A percentile compares a stretch with the other conserved stretches of the same genome.
phyloP scores from a whole-genome alignment of 2,113 vertebrate species.

The Prionailurus bengalensis region DNA sequence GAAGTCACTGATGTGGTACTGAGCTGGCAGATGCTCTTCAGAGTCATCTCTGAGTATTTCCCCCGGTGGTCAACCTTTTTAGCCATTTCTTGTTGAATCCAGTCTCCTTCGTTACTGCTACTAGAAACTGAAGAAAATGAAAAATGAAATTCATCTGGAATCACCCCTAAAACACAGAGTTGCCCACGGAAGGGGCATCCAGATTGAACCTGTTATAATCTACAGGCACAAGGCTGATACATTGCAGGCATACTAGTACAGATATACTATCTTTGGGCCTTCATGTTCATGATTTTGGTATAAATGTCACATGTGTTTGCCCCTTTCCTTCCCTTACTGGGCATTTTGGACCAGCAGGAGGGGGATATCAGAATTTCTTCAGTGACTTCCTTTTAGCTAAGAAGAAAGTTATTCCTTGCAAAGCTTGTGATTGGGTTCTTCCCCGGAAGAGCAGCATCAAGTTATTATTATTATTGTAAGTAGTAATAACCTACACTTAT shows the following conservation, averaged over 20 bases:
- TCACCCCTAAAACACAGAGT: background rate
- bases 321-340: background rate
- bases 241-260: background rate
- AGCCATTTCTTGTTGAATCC: background rate
- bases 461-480: background rate
- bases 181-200: background rate
- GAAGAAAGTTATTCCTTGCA: background rate
- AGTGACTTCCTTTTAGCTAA: background rate
- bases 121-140: background rate
- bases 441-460: background rate
- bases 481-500: background rate
- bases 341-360: background rate
- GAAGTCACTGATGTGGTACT: background rate
- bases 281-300: background rate
- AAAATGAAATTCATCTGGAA: constrained; percentile 12
- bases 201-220: too few species aligned
- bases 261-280: background rate
- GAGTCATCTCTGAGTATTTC: background rate
- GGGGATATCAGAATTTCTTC: background rate
- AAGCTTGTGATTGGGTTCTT: background rate
- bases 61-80: background rate
- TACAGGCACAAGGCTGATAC: background rate
- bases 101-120: background rate
- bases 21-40: background rate
- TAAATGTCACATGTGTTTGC: background rate